Evolutionary conservation across 2,113 vertebrate genomes (phyloP), one percentile per base, ranked within the genome.

Genomic region (Apistogramma diplotaenia): DNA sequence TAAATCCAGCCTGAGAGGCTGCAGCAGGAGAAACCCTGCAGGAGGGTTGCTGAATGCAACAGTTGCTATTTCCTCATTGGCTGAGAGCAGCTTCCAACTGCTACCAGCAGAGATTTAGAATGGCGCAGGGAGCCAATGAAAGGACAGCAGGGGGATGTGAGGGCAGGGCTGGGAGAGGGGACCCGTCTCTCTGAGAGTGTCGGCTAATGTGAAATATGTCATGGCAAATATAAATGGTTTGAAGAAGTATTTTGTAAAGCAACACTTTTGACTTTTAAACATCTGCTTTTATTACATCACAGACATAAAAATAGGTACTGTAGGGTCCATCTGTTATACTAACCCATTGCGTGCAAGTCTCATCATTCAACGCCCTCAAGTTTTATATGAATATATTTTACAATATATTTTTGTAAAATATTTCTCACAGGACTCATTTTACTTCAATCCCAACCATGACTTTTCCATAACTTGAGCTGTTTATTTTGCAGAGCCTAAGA

Each of bases 1-100:
- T 15, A 6, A 25, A 62, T 8, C 59, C 40, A 71, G 76, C 62
- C 67, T n/a, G 70, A 76, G 55, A 35, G 54, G 77, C 81, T 78
- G 81, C 87, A 84, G 70, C 79, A 61, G 58, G 2, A 11, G 60
- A 12, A 80, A 49, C 62, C 31, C 84, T 33, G 78, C 78, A 58
- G 82, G 55, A 29, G 31, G 31, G 6, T 51, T 9, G 11, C 10
- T 53, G 81, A 33, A 87, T 85, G 89, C 93, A 94, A 92, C 91
- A 94, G 93, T 91, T 93, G 87, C 85, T 75, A 62, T 31, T 7
- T 31, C 40, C 74, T 74, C 5, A 94, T 92, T 93, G 93, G 93
- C 62, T 58, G 51, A 78, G 25, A 59, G 71, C 29, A 9, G 57
- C 27, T 18, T 77, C 86, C 85, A 89, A 75, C 72, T 10, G 18